phyloP scores from a whole-genome alignment of 2,888 invertebrate species.

The Drosophila prolongata region DNA sequence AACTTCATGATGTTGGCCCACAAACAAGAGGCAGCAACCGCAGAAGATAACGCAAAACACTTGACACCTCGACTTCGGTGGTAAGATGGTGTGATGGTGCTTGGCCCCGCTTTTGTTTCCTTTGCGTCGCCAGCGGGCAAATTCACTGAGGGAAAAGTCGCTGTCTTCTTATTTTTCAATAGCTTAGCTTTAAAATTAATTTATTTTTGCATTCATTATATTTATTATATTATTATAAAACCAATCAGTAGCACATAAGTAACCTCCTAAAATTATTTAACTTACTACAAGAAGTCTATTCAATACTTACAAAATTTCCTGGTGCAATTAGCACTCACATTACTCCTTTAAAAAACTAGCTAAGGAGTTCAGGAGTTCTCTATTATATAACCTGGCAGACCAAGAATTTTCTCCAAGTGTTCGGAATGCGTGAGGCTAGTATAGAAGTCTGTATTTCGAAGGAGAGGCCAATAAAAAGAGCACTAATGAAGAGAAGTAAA shows the following conservation, averaged over 20 bases:
- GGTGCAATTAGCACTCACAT: too few relatives aligned
- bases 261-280: too few relatives aligned
- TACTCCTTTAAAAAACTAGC: too few relatives aligned
- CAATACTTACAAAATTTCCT: too few relatives aligned
- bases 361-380: too few relatives aligned
- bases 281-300: too few relatives aligned
- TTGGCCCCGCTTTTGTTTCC: slow-evolving; percentile 16
- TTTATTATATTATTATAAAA: too few relatives aligned
- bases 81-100: slow-evolving; percentile 5
- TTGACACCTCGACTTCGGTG: slow-evolving; percentile 66
- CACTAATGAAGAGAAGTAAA: slow-evolving; percentile 50
- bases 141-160: not conserved
- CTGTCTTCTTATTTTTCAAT: too few relatives aligned
- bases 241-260: too few relatives aligned
- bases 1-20: slow-evolving; percentile 26
- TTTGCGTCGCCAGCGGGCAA: slow-evolving; percentile 9
- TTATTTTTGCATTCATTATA: too few relatives aligned
- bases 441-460: not conserved
- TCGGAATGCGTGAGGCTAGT: slow-evolving; percentile 35
- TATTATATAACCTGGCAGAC: too few relatives aligned
- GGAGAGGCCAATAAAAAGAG: slow-evolving; percentile 41
- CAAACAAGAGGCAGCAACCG: slow-evolving; percentile 64
- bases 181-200: too few relatives aligned
- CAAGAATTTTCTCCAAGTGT: not conserved
- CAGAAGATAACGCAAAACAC: slow-evolving; percentile 68